Evolutionary conservation across 2,113 vertebrate genomes (phyloP).

Genomic region (Pseudolaguvia tuberculata): DNA sequence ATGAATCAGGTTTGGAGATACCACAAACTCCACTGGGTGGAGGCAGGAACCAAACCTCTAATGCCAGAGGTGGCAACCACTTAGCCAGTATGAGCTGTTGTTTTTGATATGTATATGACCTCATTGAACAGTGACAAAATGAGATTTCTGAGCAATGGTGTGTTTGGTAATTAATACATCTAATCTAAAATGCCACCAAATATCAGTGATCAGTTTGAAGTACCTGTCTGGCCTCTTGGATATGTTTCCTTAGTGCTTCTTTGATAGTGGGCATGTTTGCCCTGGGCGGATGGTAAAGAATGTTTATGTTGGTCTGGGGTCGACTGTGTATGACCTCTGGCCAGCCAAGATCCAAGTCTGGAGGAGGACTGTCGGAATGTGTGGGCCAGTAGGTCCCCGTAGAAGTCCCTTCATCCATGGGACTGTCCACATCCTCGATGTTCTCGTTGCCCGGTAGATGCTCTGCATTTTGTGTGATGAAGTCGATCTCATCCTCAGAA

Average conservation of each 20-base stretch:
- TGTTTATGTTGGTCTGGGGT: constrained; percentile 79
- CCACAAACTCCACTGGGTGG: too few relatives aligned
- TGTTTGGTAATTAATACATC: neutral
- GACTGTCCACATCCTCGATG: constrained; percentile 61
- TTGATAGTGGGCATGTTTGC: constrained; percentile 88
- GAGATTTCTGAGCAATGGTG: too few relatives aligned
- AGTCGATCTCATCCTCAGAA: constrained; percentile 82
- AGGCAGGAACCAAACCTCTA: too few relatives aligned
- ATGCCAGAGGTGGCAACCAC: too few relatives aligned
- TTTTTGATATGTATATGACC: too few relatives aligned
- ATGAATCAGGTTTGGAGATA: too few relatives aligned
- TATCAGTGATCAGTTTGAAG: constrained; percentile 33
- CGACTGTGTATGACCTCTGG: constrained; percentile 76
- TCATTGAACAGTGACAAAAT: too few relatives aligned
- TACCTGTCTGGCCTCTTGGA: constrained; percentile 93
- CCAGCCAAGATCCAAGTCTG: constrained; percentile 94
- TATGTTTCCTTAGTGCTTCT: constrained; percentile 85
- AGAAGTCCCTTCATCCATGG: constrained; percentile 74
- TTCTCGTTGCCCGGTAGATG: constrained; percentile 59
- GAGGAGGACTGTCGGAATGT: constrained; percentile 85
- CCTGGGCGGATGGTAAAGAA: constrained; percentile 89
- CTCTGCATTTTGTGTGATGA: constrained; percentile 76
- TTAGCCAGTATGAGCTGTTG: too few relatives aligned
- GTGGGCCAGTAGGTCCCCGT: constrained; percentile 94
- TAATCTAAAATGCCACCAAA: neutral